phyloP scores from a whole-genome alignment of 2,888 invertebrate species.

The Hyposoter dolosus region DNA sequence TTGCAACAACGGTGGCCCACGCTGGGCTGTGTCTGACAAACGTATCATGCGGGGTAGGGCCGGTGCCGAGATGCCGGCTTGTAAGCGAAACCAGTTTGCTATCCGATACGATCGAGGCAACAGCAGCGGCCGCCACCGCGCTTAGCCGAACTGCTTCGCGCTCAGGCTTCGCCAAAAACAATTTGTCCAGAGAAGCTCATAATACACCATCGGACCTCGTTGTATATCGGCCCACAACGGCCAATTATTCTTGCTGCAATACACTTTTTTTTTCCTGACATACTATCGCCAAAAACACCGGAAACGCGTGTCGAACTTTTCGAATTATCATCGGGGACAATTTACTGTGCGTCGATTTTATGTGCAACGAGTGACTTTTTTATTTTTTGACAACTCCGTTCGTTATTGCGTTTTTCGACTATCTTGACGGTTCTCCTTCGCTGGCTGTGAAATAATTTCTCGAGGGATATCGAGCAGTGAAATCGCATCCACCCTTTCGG shows the following conservation, averaged over 20 bases:
- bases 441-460: constrained; percentile 12
- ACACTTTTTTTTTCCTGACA: neutral
- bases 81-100: constrained; percentile 85
- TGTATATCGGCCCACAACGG: neutral
- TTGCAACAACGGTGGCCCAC: constrained; percentile 74
- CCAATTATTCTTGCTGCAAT: constrained; percentile 7
- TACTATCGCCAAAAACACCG: neutral
- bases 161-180: constrained; percentile 25
- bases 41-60: constrained; percentile 84
- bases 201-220: neutral
- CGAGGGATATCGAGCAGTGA: neutral
- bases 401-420: neutral
- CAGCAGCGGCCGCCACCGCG: constrained; percentile 75
- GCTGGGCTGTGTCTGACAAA: constrained; percentile 81
- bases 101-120: constrained; percentile 85
- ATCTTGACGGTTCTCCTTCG: neutral
- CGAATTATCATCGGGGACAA: neutral
- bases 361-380: constrained; percentile 25
- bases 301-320: neutral
- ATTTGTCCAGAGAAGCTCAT: neutral
- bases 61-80: constrained; percentile 84
- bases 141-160: constrained; percentile 63
- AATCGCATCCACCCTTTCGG: neutral
- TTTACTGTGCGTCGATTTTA: constrained; percentile 3
- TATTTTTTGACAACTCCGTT: neutral